phyloP scores from a whole-genome alignment of 2,113 vertebrate genomes.

The Carassius auratus region DNA sequence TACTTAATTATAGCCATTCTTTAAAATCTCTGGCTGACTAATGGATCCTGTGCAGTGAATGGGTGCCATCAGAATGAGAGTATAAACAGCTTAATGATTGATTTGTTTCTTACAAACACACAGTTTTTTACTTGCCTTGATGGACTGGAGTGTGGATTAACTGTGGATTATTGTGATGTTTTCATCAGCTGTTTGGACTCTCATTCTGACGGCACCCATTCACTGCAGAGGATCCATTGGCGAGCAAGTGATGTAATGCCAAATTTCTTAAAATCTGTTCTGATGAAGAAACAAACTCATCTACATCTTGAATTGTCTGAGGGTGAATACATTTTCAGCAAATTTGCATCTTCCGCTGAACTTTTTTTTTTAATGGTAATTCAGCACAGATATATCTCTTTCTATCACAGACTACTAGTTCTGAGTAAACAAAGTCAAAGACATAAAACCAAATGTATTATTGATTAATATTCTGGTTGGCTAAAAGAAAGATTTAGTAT shows the following conservation, averaged over 20 bases:
- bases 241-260: not conserved
- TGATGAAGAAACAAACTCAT: not conserved
- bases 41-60: not conserved
- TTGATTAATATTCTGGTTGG: not conserved
- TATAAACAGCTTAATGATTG: not conserved
- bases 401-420: too few relatives aligned
- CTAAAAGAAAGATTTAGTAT: not conserved
- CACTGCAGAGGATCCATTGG: not conserved
- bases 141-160: too few relatives aligned
- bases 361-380: too few relatives aligned
- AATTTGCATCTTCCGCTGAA: too few relatives aligned
- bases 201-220: not conserved
- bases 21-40: not conserved
- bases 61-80: not conserved
- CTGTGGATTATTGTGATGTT: too few relatives aligned
- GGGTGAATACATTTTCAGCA: too few relatives aligned
- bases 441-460: not conserved
- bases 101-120: not conserved
- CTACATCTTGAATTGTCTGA: too few relatives aligned
- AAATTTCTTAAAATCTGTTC: not conserved
- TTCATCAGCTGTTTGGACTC: too few relatives aligned
- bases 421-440: not conserved
- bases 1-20: not conserved
- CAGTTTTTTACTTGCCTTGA: not conserved
- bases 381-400: too few relatives aligned